Base-by-base conservation (phyloP, 2,888 invertebrate genomes). In the Heliconius ismenius region DNA sequence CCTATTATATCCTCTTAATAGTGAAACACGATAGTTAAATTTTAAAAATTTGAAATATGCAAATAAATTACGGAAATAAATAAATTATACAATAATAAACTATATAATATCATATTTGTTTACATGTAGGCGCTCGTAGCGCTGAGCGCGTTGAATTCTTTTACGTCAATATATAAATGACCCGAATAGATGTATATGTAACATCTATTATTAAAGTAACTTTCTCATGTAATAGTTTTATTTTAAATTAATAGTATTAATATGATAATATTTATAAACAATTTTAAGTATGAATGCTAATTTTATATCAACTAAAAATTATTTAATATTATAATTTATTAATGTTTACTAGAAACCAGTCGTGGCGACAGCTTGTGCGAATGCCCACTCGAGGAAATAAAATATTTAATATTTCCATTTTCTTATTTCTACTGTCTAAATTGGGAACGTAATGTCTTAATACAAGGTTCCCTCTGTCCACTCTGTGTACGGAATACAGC, bases 111-210 rank as follows among this genome's bases (percentile, higher is more conserved):
- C 21, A n/a, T 13, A 77, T 58, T 21, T 28, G 15, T 58, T n/a
- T 58, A 58, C 28, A 54, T 58, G 54, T 70, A 70, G 69, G 54
- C 54, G 32, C 32, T 70, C 69, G 69, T 70, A 70, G 69, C 54
- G 63, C 68, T 36, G 64, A 49, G 76, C 89, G 88, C 92, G 92
- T 92, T 92, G 89, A 91, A 84, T 84, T 92, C 91, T 90, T 91
- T 91, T 88, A 78, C 82, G 84, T 18, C 75, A 76, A 67, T 58
- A 54, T 60, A 36, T 24, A 39, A 39, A 39, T 67, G 39, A 39
- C 13, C 65, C 39, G 15, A 24, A 39, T 67, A n/a, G 11, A 67
- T 13, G n/a, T 6, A 67, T 36, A 62, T 65, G 65, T n/a, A 36
- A 39, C 65, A 39, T 13, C 24, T 9, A 63, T 9, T 32, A 63